These are phyloP conservation scores for Sinhomidia bicolor DNA, from an alignment of 2,888 invertebrate species.

Conservation along the genomic window DNA sequence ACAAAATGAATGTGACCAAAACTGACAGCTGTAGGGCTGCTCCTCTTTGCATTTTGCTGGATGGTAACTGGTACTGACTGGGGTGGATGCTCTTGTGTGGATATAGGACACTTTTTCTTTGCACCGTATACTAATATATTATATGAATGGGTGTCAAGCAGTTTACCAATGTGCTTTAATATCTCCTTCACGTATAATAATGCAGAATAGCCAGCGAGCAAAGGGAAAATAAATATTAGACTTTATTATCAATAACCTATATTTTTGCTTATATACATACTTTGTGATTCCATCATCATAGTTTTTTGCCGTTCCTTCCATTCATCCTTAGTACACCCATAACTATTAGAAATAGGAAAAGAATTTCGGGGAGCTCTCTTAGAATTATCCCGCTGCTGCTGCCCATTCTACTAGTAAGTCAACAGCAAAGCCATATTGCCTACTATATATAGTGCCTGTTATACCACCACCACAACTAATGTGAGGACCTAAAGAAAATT, in stretches of 20 bases:
- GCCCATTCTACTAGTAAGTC: neutral
- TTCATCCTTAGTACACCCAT: neutral
- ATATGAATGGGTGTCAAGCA: neutral
- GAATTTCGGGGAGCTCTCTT: neutral
- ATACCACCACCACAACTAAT: neutral
- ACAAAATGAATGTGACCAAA: conserved; percentile 55
- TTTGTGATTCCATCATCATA: conserved; percentile 14
- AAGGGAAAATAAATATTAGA: neutral
- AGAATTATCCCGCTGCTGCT: neutral
- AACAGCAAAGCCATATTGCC: neutral
- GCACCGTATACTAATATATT: neutral
- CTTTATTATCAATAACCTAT: neutral
- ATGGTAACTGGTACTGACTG: conserved; percentile 61
- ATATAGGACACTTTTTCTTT: conserved; percentile 6
- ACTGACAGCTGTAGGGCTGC: conserved; percentile 21
- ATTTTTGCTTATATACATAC: neutral
- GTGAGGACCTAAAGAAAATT: conserved; percentile 43
- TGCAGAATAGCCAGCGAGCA: too few relatives aligned
- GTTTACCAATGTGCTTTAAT: neutral
- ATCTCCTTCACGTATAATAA: too few relatives aligned
- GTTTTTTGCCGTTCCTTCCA: neutral
- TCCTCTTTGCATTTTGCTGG: conserved; percentile 4
- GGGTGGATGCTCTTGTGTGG: conserved; percentile 11
- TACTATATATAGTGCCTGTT: neutral
- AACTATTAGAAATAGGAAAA: neutral